These are phyloP conservation scores for Crenichthys baileyi DNA, from an alignment of 2,797 vertebrate species.

Conservation along the genomic window DNA sequence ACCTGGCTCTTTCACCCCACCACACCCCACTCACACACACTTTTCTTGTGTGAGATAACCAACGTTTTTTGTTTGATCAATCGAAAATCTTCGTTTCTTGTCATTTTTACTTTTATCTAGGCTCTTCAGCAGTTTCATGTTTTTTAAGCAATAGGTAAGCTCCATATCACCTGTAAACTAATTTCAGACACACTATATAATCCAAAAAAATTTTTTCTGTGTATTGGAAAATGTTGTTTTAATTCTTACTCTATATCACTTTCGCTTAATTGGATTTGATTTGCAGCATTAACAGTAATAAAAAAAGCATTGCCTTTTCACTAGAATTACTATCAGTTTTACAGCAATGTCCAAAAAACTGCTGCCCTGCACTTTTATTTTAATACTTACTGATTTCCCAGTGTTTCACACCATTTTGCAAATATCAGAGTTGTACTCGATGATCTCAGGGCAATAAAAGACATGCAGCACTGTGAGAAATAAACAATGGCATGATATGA, in stretches of 20 bases:
- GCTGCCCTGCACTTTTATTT: slow-evolving; percentile 10
- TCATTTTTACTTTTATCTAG: not conserved
- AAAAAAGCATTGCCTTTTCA: not conserved
- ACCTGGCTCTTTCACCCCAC: slow-evolving; percentile 39
- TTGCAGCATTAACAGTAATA: slow-evolving; percentile 1
- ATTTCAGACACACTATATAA: not conserved
- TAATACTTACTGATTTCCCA: slow-evolving; percentile 37
- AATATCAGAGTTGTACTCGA: slow-evolving; percentile 21
- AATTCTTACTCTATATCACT: slow-evolving; percentile 5
- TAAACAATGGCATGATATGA: slow-evolving; percentile 58
- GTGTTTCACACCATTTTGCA: slow-evolving; percentile 30
- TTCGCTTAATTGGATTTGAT: slow-evolving; percentile 11
- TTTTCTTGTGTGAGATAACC: not conserved
- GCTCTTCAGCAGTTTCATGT: slow-evolving; percentile 9
- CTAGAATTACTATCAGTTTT: slow-evolving; percentile 9
- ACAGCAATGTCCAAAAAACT: slow-evolving; percentile 10
- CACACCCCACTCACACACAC: not conserved
- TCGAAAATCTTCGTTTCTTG: no score
- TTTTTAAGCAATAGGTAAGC: not conserved
- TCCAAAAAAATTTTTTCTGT: not conserved
- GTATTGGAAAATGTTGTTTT: not conserved
- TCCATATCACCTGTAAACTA: not conserved
- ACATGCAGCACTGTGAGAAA: slow-evolving; percentile 51
- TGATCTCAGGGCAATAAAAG: slow-evolving; percentile 35
- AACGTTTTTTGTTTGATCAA: not conserved